Conservation (phyloP, 2,797 vertebrate genomes). For the Phyllotis vaccarum region DNA sequence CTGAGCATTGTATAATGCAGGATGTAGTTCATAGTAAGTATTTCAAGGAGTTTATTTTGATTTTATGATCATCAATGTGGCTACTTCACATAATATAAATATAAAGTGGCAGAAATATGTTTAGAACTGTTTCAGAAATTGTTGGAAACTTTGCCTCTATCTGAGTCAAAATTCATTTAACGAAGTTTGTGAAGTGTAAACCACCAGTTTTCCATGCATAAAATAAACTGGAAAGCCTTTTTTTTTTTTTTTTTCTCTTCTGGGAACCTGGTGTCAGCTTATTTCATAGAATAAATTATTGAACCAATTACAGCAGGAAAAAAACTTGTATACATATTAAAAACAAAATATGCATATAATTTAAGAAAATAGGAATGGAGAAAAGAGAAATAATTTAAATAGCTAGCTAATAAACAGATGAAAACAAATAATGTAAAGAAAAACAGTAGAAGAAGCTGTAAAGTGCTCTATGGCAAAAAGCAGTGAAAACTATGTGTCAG, state of each 20-base stretch:
- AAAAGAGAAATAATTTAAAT: neutral
- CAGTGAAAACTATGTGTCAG: neutral
- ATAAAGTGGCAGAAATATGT: neutral
- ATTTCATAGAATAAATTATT: neutral
- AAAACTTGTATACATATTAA: neutral
- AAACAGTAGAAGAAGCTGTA: neutral
- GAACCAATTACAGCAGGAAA: neutral
- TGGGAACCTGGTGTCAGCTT: neutral
- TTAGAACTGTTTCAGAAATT: neutral
- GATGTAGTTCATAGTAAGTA: neutral
- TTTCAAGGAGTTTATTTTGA: neutral
- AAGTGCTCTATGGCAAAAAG: neutral
- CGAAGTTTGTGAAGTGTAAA: neutral
- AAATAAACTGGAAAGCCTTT: neutral
- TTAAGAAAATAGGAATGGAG: neutral
- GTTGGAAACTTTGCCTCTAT: neutral
- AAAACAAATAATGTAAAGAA: neutral
- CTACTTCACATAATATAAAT: neutral
- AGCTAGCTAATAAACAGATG: neutral
- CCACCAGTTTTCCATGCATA: neutral
- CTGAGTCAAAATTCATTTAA: neutral
- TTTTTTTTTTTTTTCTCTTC: no score
- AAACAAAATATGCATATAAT: neutral
- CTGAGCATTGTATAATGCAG: neutral
- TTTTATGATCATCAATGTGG: neutral